A percentile compares a stretch with the other conserved stretches of the same genome.
These are phyloP conservation scores for Alectura lathami DNA, from an alignment of 2,113 vertebrate species.

Conservation along the genomic window DNA sequence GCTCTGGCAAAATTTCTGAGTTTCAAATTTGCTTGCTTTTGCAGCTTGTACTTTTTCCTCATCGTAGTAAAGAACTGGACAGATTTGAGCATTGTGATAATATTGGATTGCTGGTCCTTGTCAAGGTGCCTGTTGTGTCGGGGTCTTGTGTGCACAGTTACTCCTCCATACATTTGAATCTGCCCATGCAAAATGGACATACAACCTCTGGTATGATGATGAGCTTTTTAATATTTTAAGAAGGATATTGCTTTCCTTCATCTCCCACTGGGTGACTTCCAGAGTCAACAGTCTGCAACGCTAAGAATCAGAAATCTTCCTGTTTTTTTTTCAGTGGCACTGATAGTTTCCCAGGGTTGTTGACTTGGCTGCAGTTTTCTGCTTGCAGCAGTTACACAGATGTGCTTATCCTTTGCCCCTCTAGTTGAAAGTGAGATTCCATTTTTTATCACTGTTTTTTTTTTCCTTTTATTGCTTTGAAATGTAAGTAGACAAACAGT, in stretches of 20 bases:
- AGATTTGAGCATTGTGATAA: not conserved
- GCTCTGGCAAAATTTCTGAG: not conserved
- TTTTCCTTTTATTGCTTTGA: not conserved
- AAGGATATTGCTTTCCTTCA: slow-evolving; percentile 1
- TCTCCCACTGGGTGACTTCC: not conserved
- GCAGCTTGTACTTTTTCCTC: not conserved
- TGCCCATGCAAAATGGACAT: not conserved
- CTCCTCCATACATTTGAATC: not conserved
- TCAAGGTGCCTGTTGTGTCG: not conserved
- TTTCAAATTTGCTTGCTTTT: not conserved
- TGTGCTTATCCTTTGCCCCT: not conserved
- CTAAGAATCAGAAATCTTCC: not conserved
- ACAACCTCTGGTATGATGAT: not conserved
- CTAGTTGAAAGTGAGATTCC: not conserved
- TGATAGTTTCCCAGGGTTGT: not conserved
- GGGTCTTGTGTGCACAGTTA: not conserved
- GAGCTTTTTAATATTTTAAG: slow-evolving; percentile 2
- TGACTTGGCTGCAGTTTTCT: not conserved
- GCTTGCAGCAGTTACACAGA: not conserved
- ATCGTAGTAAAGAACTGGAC: not conserved
- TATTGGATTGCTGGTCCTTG: not conserved
- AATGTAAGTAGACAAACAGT: not conserved
- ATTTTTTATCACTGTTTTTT: not conserved
- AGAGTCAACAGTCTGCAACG: slow-evolving; percentile 1
- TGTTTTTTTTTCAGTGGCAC: not conserved